These are phyloP conservation scores for Eupelmus urozonus DNA, from an alignment of 2,888 invertebrate species.

Conservation along the genomic window DNA sequence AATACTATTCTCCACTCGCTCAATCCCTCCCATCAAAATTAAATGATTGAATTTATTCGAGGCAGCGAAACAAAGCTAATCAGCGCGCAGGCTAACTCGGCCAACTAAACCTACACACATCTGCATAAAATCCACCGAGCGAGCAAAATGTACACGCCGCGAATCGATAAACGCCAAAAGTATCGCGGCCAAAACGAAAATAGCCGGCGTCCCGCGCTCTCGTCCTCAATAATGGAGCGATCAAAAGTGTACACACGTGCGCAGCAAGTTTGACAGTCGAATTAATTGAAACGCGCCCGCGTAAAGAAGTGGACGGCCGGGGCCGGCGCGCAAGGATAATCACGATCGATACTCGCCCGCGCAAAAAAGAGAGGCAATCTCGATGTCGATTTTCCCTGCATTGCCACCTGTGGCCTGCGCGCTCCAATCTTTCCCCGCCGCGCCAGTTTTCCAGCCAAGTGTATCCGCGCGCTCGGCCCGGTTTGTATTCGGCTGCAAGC, in stretches of 20 bases:
- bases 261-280: slow-evolving; percentile 23
- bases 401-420: slow-evolving; percentile 45
- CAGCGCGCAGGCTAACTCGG: no score
- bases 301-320: slow-evolving; percentile 24
- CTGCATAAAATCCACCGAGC: background rate
- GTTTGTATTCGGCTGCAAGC: no score
- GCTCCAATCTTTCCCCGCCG: slow-evolving; percentile 48
- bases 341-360: slow-evolving; percentile 32
- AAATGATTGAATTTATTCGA: no score
- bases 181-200: background rate
- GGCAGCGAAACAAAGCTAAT: no score
- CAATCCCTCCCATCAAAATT: background rate
- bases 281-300: slow-evolving; percentile 36
- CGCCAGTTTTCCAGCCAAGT: no score
- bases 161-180: no score
- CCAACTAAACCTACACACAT: no score
- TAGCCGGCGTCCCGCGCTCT: background rate
- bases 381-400: slow-evolving; percentile 43
- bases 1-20: no score
- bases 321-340: slow-evolving; percentile 30
- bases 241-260: slow-evolving; percentile 7
- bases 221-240: slow-evolving; percentile 7
- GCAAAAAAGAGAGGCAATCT: slow-evolving; percentile 20
- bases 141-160: background rate
- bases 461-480: no score